These are phyloP conservation scores for Dromius quadrimaculatus DNA, from an alignment of 2,888 invertebrate species.

Conservation along the genomic window DNA sequence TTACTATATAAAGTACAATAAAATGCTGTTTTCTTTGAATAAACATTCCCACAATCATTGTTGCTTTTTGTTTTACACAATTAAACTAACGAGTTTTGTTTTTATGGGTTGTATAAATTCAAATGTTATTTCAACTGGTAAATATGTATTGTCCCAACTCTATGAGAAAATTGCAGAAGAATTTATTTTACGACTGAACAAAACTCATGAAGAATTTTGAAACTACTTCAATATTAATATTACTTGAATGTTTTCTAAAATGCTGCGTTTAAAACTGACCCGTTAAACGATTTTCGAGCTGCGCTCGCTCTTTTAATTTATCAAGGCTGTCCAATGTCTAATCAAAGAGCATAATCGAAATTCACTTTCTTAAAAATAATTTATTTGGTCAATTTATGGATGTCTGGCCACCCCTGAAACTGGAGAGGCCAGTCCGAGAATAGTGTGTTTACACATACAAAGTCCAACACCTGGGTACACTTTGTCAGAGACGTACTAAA, in stretches of 20 bases:
- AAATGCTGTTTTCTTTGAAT: neutral
- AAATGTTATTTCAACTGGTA: neutral
- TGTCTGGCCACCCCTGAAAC: constrained; percentile 30
- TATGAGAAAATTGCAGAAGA: constrained; percentile 10
- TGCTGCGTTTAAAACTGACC: neutral
- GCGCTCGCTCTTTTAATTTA: neutral
- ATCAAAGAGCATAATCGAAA: neutral
- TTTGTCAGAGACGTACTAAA: no score
- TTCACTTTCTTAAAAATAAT: neutral
- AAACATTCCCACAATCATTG: constrained; percentile 20
- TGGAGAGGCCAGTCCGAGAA: constrained; percentile 41
- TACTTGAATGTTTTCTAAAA: no score
- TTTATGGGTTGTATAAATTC: constrained; percentile 17
- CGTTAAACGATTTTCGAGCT: neutral
- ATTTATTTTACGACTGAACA: constrained; percentile 1
- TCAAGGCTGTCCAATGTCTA: neutral
- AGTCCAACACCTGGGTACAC: constrained; percentile 48
- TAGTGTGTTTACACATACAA: constrained; percentile 38
- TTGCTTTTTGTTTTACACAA: constrained; percentile 23
- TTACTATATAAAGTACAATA: neutral
- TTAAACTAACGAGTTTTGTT: constrained; percentile 3
- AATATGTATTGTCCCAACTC: constrained; percentile 7
- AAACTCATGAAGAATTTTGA: neutral
- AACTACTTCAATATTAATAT: neutral
- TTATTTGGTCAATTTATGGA: neutral